Evolutionary conservation across 1,140 invertebrate species (phyloP), one percentile per base, ranked within the genome.

Genomic region (Hycleus cichorii): DNA sequence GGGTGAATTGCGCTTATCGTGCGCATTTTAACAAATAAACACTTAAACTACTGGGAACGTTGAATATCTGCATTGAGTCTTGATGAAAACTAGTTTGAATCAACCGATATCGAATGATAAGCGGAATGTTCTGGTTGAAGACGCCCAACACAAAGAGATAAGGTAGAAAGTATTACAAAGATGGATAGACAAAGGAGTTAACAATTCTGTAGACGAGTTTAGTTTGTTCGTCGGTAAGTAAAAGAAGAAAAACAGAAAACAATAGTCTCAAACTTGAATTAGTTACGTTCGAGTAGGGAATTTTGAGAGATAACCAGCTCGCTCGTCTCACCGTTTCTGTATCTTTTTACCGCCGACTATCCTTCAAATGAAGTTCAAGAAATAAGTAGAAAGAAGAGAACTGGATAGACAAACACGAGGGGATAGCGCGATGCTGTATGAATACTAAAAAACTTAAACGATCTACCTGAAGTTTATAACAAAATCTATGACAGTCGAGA

Each of bases 231-330:
- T 32, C 7, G 32, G 32, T 32, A 32, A 32, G 32, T 32, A 32
- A 32, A 46, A 54, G 55, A 51, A 54, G 55, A 57, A 52, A 53
- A 55, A 52, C 49, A 55, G 60, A 59, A 67, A 69, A 71, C 69
- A 71, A 71, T 69, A 61, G 66, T 69, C 66, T 67, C 66, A 64
- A 69, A 71, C 55, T 71, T 69, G 69, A 71, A 71, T 71, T 71
- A 71, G 69, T 67, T 67, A 60, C 68, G 68, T 69, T 69, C 69
- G 69, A 69, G 64, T 52, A 60, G 60, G 67, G 69, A 71, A 71
- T 71, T 68, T 68, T 67, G 66, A 71, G 62, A 67, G 67, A 71
- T 64, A 68, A 66, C 67, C 65, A 58, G 51, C 64, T 60, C 60
- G 7, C 32, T 32, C 4, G 18, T 18, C 7, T 32, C 32, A 7